phyloP scores from a whole-genome alignment of 2,888 invertebrate genomes.

The Hydropsyche betteni region DNA sequence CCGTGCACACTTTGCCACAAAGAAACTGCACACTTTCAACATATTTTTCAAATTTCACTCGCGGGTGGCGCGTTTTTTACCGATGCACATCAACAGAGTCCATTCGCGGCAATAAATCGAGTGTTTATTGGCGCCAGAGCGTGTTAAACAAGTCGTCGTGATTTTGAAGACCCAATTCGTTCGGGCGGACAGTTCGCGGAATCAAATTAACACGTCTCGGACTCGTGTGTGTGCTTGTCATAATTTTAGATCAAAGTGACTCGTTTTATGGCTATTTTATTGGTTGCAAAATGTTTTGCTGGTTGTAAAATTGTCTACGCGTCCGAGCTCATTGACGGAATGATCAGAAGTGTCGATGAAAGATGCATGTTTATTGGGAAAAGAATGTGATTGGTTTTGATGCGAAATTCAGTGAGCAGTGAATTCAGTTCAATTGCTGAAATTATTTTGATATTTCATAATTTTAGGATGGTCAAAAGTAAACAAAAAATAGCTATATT shows the following conservation, averaged over 20 bases:
- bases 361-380: too few relatives aligned
- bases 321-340: not conserved
- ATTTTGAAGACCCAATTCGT: not conserved
- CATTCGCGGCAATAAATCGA: not conserved
- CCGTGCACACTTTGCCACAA: too few relatives aligned
- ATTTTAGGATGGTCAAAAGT: too few relatives aligned
- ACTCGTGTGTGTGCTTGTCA: not conserved
- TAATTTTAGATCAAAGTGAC: conserved; percentile 23
- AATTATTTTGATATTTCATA: too few relatives aligned
- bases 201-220: not conserved
- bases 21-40: not conserved
- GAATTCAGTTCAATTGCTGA: too few relatives aligned
- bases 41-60: too few relatives aligned
- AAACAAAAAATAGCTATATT: too few relatives aligned
- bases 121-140: not conserved
- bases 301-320: not conserved
- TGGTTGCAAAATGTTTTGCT: not conserved
- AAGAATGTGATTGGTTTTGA: too few relatives aligned
- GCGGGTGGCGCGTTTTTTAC: too few relatives aligned
- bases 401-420: too few relatives aligned
- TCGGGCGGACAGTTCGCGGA: not conserved
- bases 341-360: too few relatives aligned
- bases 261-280: conserved; percentile 16
- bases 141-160: not conserved
- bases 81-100: not conserved